Evolutionary conservation across 2,888 invertebrate genomes (phyloP).

Genomic region (Bembecia ichneumoniformis): DNA sequence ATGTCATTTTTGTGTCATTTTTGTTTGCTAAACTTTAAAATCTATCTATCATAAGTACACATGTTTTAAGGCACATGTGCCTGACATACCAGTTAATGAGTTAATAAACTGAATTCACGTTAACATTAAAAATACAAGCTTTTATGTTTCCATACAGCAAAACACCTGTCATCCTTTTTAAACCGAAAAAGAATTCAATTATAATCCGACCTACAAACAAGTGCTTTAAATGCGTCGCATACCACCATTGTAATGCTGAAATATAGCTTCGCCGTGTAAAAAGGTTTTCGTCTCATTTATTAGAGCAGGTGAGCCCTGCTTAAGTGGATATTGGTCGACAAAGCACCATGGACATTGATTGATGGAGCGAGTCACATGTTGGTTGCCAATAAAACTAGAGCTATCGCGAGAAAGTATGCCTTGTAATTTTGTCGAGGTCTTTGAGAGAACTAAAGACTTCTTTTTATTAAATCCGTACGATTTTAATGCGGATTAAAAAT

Average conservation of each 20-base stretch:
- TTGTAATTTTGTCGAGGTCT: background rate
- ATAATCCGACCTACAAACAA: background rate
- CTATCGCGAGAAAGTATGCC: background rate
- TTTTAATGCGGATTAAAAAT: too few species aligned
- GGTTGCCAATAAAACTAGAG: constrained; percentile 19
- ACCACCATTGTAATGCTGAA: background rate
- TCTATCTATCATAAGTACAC: too few species aligned
- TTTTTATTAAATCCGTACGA: too few species aligned
- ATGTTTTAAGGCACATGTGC: too few species aligned
- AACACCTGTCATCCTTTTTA: background rate
- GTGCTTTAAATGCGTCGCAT: background rate
- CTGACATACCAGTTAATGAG: too few species aligned
- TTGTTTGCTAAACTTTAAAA: too few species aligned
- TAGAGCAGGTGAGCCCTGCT: constrained; percentile 35
- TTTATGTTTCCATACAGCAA: background rate
- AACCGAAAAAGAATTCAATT: background rate
- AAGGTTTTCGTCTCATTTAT: constrained; percentile 29
- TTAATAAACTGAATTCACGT: too few species aligned
- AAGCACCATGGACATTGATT: constrained; percentile 41
- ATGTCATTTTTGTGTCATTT: too few species aligned
- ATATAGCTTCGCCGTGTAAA: constrained; percentile 9
- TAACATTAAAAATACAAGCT: too few species aligned
- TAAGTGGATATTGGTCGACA: constrained; percentile 45
- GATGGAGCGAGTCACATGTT: constrained; percentile 32
- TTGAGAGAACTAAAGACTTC: too few species aligned